A percentile compares a stretch with the other conserved stretches of the same genome.
Conservation (phyloP, 2,888 invertebrate species). For the Drosophila peninsularis region DNA sequence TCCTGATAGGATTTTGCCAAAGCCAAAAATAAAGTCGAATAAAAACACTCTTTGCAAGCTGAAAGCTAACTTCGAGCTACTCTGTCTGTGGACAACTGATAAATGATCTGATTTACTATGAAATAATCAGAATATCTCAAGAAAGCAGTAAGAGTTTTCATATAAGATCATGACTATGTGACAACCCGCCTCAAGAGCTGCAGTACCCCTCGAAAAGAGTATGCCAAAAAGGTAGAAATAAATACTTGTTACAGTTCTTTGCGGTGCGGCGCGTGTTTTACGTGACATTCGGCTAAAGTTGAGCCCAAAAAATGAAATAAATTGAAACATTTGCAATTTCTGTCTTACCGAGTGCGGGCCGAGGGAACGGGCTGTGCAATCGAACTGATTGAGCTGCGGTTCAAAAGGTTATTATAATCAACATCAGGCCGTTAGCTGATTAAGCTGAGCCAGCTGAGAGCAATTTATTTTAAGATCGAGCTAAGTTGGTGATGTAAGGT, state of each 20-base stretch:
- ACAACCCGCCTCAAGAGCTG: not conserved
- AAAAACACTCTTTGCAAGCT: not conserved
- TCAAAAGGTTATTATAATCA: conserved; percentile 43
- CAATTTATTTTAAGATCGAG: conserved; percentile 7
- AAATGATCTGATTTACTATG: too few species aligned
- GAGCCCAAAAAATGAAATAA: conserved; percentile 26
- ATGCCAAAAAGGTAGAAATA: not conserved
- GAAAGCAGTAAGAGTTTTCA: not conserved
- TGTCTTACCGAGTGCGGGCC: conserved; percentile 16
- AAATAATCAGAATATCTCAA: too few species aligned
- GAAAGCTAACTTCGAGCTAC: not conserved
- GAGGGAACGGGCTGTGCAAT: conserved; percentile 11
- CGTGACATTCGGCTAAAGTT: conserved; percentile 57
- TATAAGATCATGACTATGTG: too few species aligned
- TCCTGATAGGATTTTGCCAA: conserved; percentile 33
- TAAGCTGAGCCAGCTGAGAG: conserved; percentile 20
- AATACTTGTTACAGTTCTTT: conserved; percentile 14
- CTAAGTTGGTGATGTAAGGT: not conserved
- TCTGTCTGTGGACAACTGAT: not conserved
- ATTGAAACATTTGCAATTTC: conserved; percentile 58
- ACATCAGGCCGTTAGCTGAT: conserved; percentile 36
- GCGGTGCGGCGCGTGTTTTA: conserved; percentile 51
- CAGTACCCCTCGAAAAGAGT: not conserved
- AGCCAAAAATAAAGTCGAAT: not conserved
- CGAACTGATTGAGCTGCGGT: conserved; percentile 43